These are phyloP conservation scores for Orchestes rusci DNA, from an alignment of 2,888 invertebrate species.

Conservation along the genomic window DNA sequence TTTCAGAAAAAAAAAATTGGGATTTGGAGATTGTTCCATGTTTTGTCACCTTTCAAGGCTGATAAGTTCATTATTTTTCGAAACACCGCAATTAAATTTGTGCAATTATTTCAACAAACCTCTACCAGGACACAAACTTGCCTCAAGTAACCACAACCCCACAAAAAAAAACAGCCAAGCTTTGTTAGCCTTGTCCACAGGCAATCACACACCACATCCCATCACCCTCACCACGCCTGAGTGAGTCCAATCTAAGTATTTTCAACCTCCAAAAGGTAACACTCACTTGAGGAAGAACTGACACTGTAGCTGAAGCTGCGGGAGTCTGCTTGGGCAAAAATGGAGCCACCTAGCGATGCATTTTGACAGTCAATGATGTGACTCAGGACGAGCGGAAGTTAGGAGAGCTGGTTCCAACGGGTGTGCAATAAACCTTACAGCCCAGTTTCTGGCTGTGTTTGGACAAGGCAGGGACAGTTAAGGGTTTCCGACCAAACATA, in stretches of 20 bases:
- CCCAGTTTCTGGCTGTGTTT: constrained; percentile 69
- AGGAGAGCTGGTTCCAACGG: constrained; percentile 52
- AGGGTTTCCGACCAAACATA: constrained; percentile 74
- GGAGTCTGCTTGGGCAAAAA: constrained; percentile 73
- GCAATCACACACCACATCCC: constrained; percentile 63
- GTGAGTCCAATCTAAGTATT: no score
- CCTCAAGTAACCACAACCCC: constrained; percentile 41
- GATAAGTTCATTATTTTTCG: no score
- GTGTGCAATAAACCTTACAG: constrained; percentile 81
- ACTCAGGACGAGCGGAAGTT: constrained; percentile 84
- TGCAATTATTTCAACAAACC: no score
- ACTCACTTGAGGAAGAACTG: constrained; percentile 72
- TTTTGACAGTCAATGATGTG: constrained; percentile 72
- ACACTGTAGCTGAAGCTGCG: constrained; percentile 73
- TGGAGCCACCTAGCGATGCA: constrained; percentile 69
- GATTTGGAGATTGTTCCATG: no score
- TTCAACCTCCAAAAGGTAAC: no score
- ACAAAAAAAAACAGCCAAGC: constrained; percentile 66
- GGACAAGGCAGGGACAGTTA: constrained; percentile 78
- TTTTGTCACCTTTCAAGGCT: no score
- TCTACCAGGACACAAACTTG: constrained; percentile 14
- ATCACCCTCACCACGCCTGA: constrained; percentile 82
- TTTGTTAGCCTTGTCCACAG: constrained; percentile 56
- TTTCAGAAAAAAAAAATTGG: no score
- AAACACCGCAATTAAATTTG: no score